Conservation (phyloP, 2,888 invertebrate genomes). For the Cacoxenus indagator region DNA sequence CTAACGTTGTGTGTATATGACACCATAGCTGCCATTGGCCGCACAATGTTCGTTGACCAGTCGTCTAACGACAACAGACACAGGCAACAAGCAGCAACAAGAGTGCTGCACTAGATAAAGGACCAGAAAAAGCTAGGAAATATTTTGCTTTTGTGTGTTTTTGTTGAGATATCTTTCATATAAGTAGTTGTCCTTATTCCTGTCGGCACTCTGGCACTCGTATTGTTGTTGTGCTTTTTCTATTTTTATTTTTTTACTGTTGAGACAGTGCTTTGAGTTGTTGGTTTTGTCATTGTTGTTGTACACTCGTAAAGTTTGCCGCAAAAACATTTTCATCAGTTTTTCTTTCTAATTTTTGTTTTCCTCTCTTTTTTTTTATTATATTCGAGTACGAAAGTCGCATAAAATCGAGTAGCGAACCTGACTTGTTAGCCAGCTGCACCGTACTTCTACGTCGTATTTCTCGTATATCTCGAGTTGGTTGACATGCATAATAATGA, state of each 20-base stretch:
- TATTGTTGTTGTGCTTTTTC: no score
- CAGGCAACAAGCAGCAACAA: background rate
- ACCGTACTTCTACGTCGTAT: background rate
- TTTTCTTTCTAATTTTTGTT: constrained; percentile 23
- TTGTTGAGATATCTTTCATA: no score
- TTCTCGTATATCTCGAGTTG: constrained; percentile 17
- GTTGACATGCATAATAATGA: constrained; percentile 52
- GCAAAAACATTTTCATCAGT: constrained; percentile 29
- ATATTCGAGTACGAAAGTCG: background rate
- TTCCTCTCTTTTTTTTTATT: background rate
- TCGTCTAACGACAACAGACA: constrained; percentile 18
- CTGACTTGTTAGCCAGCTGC: constrained; percentile 19
- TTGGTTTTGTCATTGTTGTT: background rate
- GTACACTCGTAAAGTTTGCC: constrained; percentile 45
- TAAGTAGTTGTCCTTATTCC: no score
- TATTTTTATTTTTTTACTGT: no score
- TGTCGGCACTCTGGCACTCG: background rate
- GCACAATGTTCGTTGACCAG: constrained; percentile 12
- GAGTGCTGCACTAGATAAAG: background rate
- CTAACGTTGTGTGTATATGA: background rate
- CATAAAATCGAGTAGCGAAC: constrained; percentile 25
- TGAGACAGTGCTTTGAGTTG: no score
- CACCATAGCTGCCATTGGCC: background rate
- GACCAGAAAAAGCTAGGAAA: background rate
- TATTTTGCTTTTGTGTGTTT: no score